Evolutionary conservation across 2,888 invertebrate genomes (phyloP), one percentile per base, ranked within the genome.

Genomic region (Melieria crassipennis): DNA sequence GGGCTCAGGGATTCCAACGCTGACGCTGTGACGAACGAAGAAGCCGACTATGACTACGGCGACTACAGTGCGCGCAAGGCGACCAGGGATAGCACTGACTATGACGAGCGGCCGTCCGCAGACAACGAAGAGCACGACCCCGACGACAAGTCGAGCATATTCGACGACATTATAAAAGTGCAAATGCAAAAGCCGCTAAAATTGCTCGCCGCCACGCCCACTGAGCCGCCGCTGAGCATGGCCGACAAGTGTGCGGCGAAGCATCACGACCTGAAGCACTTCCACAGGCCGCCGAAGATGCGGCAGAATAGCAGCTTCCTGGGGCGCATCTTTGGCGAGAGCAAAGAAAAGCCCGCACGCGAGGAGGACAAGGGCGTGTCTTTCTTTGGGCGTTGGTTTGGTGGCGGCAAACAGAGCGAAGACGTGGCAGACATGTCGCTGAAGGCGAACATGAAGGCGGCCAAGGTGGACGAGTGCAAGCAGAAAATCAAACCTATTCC

Each of bases 141-240:
- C 6, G 52, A 67, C 7, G 67, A 67, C 16, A 50, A 67, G 42
- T 60, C 60, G 42, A 47, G 42, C 6, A 67, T 67, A 5, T 67
- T 60, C 7, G 67, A 67, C 42, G 67, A 67, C 7, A n/a, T 61
- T 4, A 52, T 67, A 61, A 61, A 16, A 45, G 60, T 67, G 1
- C 60, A 61, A 30, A 30, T 30, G 30, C 2, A 30, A 30, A 30
- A 30, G 30, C 30, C 30, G 2, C 30, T 30, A 30, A 3, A 30
- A 30, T 30, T 30, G 30, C 6, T 58, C 16, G 60, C 67, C 7
- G 10, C 11, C 52, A 60, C 50, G 43, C 52, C 60, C 0, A 61
- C 60, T 7, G 52, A 60, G 50, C 58, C 50, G 11, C 47, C 11
- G n/a, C 60, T 10, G 7, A 7, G 11, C 11, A 67, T 67, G 43